Evolutionary conservation across 1,140 invertebrate genomes (phyloP), one percentile per base, ranked within the genome.

Genomic region (Ceratitis capitata): DNA sequence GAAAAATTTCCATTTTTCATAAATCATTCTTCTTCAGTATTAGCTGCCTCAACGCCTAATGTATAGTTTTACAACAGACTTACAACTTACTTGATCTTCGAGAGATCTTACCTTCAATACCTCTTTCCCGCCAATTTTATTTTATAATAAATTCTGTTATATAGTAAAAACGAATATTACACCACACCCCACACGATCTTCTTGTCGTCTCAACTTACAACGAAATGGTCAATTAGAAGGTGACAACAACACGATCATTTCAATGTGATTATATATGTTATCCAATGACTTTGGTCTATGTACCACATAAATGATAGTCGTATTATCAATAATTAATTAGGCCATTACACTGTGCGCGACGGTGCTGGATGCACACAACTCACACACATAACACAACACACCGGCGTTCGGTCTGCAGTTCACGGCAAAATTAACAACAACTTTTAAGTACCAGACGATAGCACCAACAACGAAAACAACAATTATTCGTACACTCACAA

Each of bases 291-390:
- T 39, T 19, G 39, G 69, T 26, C 39, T 78, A 78, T 78, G 39
- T 74, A 45, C 39, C 69, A 78, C n/a, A 78, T 78, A 78, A 78
- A 78, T 47, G 19, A 78, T 45, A 45, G 12, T 45, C 69, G n/a
- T 47, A 78, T 78, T 78, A 78, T 78, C 69, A 45, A 45, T 78
- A 78, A 78, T 78, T 78, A 78, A 78, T 78, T 78, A 78, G 69
- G 69, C 69, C 69, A 78, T 78, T 78, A 78, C 69, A 78, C 69
- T 78, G 69, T 78, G 39, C 39, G 69, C 69, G 39, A 9, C 39
- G 69, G 9, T n/a, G 69, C 16, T 78, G 39, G 69, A 45, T 45
- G 39, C 69, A 45, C 61, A 45, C n/a, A n/a, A n/a, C n/a, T n/a
- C n/a, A n/a, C n/a, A n/a, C n/a, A n/a, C n/a, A n/a, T n/a, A n/a